A percentile compares a stretch with the other conserved stretches of the same genome.
Evolutionary conservation across 2,888 invertebrate species (phyloP).

Genomic region (Lasius fuliginosus): DNA sequence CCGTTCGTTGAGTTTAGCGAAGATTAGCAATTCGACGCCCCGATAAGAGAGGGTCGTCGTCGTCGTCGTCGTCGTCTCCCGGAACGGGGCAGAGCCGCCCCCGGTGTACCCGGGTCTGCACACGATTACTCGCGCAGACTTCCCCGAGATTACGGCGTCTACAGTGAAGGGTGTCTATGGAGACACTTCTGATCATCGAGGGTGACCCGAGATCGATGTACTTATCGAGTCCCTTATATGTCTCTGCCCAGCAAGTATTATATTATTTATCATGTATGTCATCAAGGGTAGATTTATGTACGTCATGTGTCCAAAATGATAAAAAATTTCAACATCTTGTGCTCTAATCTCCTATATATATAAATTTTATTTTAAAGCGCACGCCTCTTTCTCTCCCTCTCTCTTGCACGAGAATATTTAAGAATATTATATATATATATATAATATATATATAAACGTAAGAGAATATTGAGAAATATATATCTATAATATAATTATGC

Average conservation of each 20-base stretch:
- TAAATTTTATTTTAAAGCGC: neutral
- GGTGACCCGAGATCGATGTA: constrained; percentile 41
- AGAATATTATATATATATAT: neutral
- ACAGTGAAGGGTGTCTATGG: neutral
- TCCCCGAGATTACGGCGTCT: constrained; percentile 45
- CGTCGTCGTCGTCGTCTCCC: constrained; percentile 14
- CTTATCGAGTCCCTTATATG: constrained; percentile 18
- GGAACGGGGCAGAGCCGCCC: constrained; percentile 34
- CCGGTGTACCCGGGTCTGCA: constrained; percentile 19
- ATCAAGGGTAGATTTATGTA: constrained; percentile 5
- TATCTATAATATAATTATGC: neutral
- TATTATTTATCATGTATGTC: constrained; percentile 16
- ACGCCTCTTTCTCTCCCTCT: neutral
- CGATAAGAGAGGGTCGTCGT: constrained; percentile 60
- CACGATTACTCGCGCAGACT: constrained; percentile 51
- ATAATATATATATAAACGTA: neutral
- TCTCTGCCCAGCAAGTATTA: constrained; percentile 20
- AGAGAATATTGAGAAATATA: neutral
- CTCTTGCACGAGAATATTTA: neutral
- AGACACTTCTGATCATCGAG: constrained; percentile 27
- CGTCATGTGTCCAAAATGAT: neutral
- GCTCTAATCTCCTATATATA: neutral
- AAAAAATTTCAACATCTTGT: neutral
- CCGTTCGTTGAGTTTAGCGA: constrained; percentile 74
- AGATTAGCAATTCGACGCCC: constrained; percentile 76